These are phyloP conservation scores for Helicoverpa zea DNA, from an alignment of 1,140 invertebrate genomes.

Conservation along the genomic window DNA sequence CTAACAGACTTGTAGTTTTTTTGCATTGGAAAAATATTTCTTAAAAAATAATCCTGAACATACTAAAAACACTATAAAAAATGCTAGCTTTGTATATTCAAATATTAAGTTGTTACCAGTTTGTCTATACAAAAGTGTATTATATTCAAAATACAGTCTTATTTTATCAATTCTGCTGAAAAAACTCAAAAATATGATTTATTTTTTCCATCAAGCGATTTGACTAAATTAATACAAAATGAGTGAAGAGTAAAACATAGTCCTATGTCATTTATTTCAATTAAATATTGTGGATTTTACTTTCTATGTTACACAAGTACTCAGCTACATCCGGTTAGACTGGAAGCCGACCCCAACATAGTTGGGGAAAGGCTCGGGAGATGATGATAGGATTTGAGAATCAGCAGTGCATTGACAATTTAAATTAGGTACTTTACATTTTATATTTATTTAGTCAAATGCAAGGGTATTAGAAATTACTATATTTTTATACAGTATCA, in stretches of 20 bases:
- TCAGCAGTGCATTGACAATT: no score
- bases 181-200: background rate
- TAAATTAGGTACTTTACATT: background rate
- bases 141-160: conserved; percentile 51
- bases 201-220: background rate
- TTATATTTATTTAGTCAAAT: conserved; percentile 10
- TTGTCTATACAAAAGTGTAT: conserved; percentile 24
- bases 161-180: conserved; percentile 16
- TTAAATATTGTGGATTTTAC: no score
- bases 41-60: background rate
- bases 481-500: background rate
- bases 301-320: no score
- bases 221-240: conserved; percentile 22
- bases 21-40: background rate
- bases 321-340: no score
- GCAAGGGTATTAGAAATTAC: background rate
- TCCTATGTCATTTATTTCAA: no score
- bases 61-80: background rate
- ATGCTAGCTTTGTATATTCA: background rate
- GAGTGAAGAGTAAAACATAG: background rate
- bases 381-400: no score
- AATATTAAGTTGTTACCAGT: background rate
- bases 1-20: no score
- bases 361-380: no score
- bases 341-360: no score